A percentile compares a stretch with the other conserved stretches of the same genome.
Evolutionary conservation across 2,113 vertebrate species (phyloP).

Genomic region (Thamnaconus septentrionalis): DNA sequence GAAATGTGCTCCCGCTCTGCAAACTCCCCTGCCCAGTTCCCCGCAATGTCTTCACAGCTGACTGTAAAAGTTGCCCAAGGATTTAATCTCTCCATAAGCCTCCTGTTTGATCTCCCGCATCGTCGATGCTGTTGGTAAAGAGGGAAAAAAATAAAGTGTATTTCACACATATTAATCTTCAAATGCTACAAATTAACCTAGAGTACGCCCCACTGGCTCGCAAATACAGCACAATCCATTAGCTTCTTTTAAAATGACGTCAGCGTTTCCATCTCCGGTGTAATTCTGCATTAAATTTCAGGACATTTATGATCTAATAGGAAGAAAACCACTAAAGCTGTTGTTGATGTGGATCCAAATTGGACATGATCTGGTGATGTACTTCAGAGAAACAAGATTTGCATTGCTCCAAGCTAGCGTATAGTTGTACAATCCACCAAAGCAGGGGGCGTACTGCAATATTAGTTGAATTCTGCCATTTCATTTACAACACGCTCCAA

Average conservation of each 20-base stretch:
- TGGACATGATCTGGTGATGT: slow-evolving; percentile 15
- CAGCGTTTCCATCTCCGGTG: slow-evolving; percentile 14
- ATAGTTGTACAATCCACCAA: neutral
- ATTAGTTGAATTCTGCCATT: slow-evolving; percentile 1
- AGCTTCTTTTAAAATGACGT: slow-evolving; percentile 16
- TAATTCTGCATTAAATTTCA: slow-evolving; percentile 20
- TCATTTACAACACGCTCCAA: slow-evolving; percentile 2
- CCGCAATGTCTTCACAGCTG: neutral
- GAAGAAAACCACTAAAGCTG: slow-evolving; percentile 18
- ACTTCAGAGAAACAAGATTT: slow-evolving; percentile 11
- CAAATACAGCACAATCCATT: slow-evolving; percentile 11
- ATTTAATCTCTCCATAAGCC: slow-evolving; percentile 45
- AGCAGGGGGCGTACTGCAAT: neutral
- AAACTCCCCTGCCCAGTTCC: slow-evolving; percentile 35
- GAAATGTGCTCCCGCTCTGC: slow-evolving; percentile 30
- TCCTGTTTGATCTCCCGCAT: slow-evolving; percentile 19
- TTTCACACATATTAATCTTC: slow-evolving; percentile 33
- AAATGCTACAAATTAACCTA: slow-evolving; percentile 1
- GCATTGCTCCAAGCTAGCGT: slow-evolving; percentile 9
- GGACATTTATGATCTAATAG: slow-evolving; percentile 23
- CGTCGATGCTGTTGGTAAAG: slow-evolving; percentile 24
- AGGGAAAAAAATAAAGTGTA: slow-evolving; percentile 22
- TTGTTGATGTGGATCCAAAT: slow-evolving; percentile 22
- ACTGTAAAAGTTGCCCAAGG: slow-evolving; percentile 31
- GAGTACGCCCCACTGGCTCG: slow-evolving; percentile 7